Base-by-base conservation (phyloP, 2,797 vertebrate species). In the Salmo trutta region DNA sequence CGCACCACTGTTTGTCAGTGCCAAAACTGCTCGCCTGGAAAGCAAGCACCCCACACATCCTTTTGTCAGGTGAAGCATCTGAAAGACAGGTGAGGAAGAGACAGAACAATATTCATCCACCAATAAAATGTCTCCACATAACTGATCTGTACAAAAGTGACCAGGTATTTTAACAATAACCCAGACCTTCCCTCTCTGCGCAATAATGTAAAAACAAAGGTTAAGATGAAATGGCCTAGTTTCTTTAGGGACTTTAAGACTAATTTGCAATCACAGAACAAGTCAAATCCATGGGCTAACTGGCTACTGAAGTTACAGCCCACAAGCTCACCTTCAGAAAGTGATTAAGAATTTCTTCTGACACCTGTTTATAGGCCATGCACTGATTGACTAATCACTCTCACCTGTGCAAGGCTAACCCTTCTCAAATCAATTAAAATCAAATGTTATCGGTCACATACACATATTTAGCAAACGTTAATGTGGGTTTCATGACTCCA, bases 61-160 rank as follows among this genome's bases (percentile, higher is more conserved):
- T 21, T 84, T 76, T 1, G 89, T 90, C 85, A 93, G 69, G 3
- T 41, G 84, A 73, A 93, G 82, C 94, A 95, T 94, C 94, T 94
- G 88, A 59, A 1, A 86, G 36, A 85, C 51, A 79, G 66, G 52
- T 17, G n/a, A 59, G 68, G n/a, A 70, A 16, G 16, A 72, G 10
- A 36, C 31, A n/a, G 15, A 29, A 33, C 27, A 27, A 10, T 15
- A 59, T 19, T 59, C 8, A 19, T n/a, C 54, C 17, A 1, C 19
- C 54, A 7, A 56, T 5, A 59, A 56, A 59, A n/a, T 47, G 1
- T 6, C 19, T 59, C 54, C 17, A 12, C 41, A 47, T 47, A 47
- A 47, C 41, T 47, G 41, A 47, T 47, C 10, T 12, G 41, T 47
- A 47, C 41, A 47, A 47, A 47, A 47, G 10, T 47, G 10, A 47